Conservation (phyloP, 2,888 invertebrate genomes). For the Dysmachus trigonus region DNA sequence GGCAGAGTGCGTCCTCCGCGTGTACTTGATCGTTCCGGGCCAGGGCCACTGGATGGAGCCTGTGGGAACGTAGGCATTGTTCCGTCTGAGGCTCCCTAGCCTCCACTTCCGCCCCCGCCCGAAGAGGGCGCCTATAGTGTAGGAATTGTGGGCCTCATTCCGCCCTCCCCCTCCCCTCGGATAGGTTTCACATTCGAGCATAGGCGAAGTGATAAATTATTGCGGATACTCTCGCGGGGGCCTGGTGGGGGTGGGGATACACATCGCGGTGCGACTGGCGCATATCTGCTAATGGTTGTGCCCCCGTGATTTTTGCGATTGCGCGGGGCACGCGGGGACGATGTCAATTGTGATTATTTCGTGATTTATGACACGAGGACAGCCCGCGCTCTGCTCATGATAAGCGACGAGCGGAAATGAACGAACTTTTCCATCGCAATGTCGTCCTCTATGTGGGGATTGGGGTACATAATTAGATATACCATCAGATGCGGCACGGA, state of each 20-base stretch:
- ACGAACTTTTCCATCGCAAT: not conserved
- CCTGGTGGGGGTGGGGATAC: not conserved
- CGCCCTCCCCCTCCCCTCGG: not conserved
- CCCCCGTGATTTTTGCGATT: not conserved
- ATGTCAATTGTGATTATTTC: constrained; percentile 40
- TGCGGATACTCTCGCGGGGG: constrained; percentile 3
- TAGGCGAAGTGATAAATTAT: constrained; percentile 34
- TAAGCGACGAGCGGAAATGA: constrained; percentile 23
- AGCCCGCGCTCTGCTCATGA: not conserved
- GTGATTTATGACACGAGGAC: constrained; percentile 34
- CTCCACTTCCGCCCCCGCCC: not conserved
- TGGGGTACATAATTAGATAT: constrained; percentile 9
- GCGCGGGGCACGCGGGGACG: not conserved
- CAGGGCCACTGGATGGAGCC: not conserved
- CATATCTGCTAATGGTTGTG: not conserved
- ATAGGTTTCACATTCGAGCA: constrained; percentile 25
- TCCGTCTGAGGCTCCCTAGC: not conserved
- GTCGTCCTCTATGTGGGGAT: not conserved
- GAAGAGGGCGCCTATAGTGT: not conserved
- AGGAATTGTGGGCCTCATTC: not conserved
- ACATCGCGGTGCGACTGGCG: not conserved
- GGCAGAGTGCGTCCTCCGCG: not conserved
- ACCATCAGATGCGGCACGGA: not conserved
- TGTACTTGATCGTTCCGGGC: not conserved
- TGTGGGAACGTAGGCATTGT: not conserved